These are phyloP conservation scores for Rhyacophila brunnea DNA, from an alignment of 1,140 invertebrate genomes.

Conservation along the genomic window DNA sequence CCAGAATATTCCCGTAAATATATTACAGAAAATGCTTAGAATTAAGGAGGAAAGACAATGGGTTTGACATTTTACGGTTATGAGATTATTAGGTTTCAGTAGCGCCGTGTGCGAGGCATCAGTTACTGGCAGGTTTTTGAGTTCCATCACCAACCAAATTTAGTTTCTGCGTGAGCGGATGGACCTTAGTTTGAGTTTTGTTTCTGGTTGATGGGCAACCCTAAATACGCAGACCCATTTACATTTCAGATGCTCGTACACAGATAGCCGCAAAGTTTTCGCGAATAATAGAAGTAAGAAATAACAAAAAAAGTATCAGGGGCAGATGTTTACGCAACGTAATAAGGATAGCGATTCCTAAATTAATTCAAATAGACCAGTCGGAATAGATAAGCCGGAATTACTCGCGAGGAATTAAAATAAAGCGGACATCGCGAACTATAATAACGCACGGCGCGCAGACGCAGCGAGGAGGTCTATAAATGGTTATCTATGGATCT, in stretches of 20 bases:
- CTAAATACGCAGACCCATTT: too few species aligned
- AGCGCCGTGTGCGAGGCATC: too few species aligned
- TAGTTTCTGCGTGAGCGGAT: too few species aligned
- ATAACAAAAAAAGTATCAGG: conserved; percentile 10
- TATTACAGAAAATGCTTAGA: too few species aligned
- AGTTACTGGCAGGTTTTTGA: too few species aligned
- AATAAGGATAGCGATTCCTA: conserved; percentile 6
- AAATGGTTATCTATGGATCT: conserved; percentile 37
- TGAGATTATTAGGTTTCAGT: too few species aligned
- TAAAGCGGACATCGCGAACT: conserved; percentile 27
- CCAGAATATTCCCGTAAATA: too few species aligned
- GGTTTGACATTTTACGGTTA: too few species aligned
- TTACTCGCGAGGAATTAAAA: conserved; percentile 33
- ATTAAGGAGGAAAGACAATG: too few species aligned
- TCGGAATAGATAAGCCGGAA: conserved; percentile 21
- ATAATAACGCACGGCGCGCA: conserved; percentile 32
- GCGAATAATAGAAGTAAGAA: conserved; percentile 6
- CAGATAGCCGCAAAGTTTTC: conserved; percentile 1
- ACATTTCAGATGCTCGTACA: conserved; percentile 10
- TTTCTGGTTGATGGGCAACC: too few species aligned
- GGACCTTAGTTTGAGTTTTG: too few species aligned
- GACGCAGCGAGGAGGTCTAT: conserved; percentile 21
- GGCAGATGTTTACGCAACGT: conserved; percentile 23
- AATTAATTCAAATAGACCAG: conserved; percentile 28
- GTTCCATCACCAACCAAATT: too few species aligned